Conservation (phyloP, 2,888 invertebrate species). For the Teleiodes luculella region DNA sequence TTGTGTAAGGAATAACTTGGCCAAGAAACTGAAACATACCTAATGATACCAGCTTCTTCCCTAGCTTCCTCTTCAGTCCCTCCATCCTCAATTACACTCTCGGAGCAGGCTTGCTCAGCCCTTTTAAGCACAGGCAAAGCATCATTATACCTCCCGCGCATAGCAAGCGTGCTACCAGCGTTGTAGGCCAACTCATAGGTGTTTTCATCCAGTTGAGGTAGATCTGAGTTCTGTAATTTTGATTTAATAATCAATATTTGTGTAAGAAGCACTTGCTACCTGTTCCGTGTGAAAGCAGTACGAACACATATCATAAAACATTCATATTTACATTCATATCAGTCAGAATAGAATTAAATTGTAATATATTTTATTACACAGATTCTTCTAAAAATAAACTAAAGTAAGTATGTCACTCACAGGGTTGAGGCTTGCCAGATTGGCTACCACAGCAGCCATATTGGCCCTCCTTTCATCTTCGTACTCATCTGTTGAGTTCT, state of each 20-base stretch:
- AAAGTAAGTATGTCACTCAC: conserved; percentile 66
- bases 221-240: conserved; percentile 46
- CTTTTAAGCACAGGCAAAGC: conserved; percentile 89
- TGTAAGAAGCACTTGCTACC: no score
- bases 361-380: no score
- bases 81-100: conserved; percentile 93
- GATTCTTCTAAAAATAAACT: no score
- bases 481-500: conserved; percentile 94
- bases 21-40: conserved; percentile 55
- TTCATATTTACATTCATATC: no score
- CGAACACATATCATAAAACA: no score
- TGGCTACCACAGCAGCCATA: conserved; percentile 93
- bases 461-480: conserved; percentile 97
- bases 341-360: no score
- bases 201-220: conserved; percentile 61
- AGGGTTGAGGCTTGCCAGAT: conserved; percentile 82
- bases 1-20: no score
- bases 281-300: no score
- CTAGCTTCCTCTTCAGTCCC: conserved; percentile 95
- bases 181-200: conserved; percentile 97
- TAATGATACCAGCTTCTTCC: conserved; percentile 93
- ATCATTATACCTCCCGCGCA: conserved; percentile 83
- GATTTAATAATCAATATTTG: no score
- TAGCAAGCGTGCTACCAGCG: conserved; percentile 89
- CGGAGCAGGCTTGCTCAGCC: conserved; percentile 91